Evolutionary conservation across 2,797 vertebrate genomes (phyloP), one percentile per base, ranked within the genome.

Genomic region (Acrossocheilus fasciatus): DNA sequence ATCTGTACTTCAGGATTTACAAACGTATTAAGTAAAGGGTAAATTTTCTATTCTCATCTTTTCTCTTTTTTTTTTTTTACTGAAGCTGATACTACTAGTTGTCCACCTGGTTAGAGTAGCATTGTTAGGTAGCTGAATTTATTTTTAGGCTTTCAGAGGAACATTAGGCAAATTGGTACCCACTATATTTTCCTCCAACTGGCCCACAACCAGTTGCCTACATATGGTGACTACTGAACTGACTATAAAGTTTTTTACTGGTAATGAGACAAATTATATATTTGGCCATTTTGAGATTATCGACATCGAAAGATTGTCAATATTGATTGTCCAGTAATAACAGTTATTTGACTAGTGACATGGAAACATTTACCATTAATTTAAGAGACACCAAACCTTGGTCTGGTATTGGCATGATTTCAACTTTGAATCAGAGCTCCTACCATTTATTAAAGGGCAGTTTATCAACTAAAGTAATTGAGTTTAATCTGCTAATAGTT

Each of bases 401-500:
- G 30, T 66, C 10, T 81, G 4, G 43, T 20, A 69, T 39, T n/a
- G 4, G 10, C 7, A 36, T n/a, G 11, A 69, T 69, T 81, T 52
- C n/a, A 43, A 57, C n/a, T 10, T 57, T 54, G 23, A 52, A 82
- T 17, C 23, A 57, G 15, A 59, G 34, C 47, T 82, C 20, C 34
- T 52, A 54, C 23, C 23, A 43, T 47, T n/a, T 62, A 62, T 83
- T 47, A 62, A 62, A 64, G 18, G 10, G 17, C n/a, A 47, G 26
- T 83, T 20, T 36, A 74, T 62, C 36, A 62, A 34, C 54, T 64
- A 10, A 83, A 62, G 26, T 74, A 74, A 62, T 74, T 76, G 26
- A 34, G 30, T 84, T 84, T 52, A 84, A 66, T 84, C 30, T 50
- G 43, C 72, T 66, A 76, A 84, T 26, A 66, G 43, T 30, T 34